Base-by-base conservation (phyloP, 2,888 invertebrate species). In the Drosophila borealis region DNA sequence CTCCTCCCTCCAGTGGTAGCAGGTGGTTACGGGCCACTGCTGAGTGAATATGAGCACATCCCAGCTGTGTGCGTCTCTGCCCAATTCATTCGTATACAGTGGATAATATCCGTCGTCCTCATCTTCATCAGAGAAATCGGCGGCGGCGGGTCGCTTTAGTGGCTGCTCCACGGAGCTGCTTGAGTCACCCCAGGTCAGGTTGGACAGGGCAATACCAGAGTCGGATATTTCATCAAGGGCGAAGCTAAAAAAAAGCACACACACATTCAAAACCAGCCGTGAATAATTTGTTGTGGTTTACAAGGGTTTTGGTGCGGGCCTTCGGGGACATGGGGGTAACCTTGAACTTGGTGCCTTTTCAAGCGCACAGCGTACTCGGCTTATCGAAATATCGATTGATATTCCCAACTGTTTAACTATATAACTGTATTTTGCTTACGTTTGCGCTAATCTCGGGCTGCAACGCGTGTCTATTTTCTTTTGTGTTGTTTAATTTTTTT, bases 31-130 rank as follows among this genome's bases (percentile, higher is more conserved):
- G 0, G 97, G 96, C 97, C 97, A 97, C 80, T 94, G 94, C 91
- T 97, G 97, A 0, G 96, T 96, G 88, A 96, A 97, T 68, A 97
- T 94, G 8, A 97, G 86, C 45, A 96, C 92, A 90, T 97, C 97
- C 94, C 96, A 97, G 11, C 94, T 93, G 44, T 93, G 74, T 3
- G 45, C 21, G 6, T 70, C 70, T 3, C 42, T 21, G 10, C 45
- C 55, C 13, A 53, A 4, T 0, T 6, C 33, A 21, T 73, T 72
- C 13, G 25, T 19, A 19, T 75, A 74, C 5, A 69, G 14, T 10
- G 68, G 65, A 49, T 74, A 64, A 14, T 79, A 76, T 11, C 80
- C 78, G 2, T 77, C 74, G 3, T 78, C 79, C 17, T 83, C 85
- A 42, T 81, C 75, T 6, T 74, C 78, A 10, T 68, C 60, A 0